phyloP scores from a whole-genome alignment of 1,140 invertebrate species.

The Drosophila yakuba region DNA sequence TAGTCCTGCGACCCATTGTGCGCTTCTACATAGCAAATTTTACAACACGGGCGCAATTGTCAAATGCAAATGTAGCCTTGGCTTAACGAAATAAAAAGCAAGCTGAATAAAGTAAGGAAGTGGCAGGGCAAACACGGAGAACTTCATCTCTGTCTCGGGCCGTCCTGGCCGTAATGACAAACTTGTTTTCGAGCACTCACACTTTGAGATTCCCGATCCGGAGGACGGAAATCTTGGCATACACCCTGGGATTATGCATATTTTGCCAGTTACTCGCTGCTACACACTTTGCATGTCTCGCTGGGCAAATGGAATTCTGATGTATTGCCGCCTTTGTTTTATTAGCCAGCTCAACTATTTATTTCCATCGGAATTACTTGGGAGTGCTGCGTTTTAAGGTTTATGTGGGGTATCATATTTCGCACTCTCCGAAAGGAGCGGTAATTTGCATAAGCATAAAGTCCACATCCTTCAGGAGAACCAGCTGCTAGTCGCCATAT shows the following conservation, averaged over 20 bases:
- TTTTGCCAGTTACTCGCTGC: conserved; percentile 15
- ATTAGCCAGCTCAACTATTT: conserved; percentile 56
- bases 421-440: conserved; percentile 70
- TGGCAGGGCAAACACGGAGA: conserved; percentile 10
- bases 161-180: conserved; percentile 39
- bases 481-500: conserved; percentile 39
- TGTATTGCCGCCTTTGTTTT: conserved; percentile 60
- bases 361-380: conserved; percentile 39
- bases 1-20: conserved; percentile 5
- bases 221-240: conserved; percentile 20
- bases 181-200: conserved; percentile 44
- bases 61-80: conserved; percentile 55
- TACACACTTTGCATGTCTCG: conserved; percentile 50
- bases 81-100: conserved; percentile 44
- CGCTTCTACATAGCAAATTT: conserved; percentile 41
- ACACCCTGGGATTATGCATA: conserved; percentile 40
- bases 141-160: conserved; percentile 39
- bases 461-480: conserved; percentile 52
- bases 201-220: conserved; percentile 14
- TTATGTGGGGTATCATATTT: conserved; percentile 73
- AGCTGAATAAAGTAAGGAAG: conserved; percentile 17
- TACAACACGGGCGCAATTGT: conserved; percentile 47
- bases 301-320: conserved; percentile 71
- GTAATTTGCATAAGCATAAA: conserved; percentile 80
- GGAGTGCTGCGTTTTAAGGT: conserved; percentile 56